A percentile compares a stretch with the other conserved stretches of the same genome.
phyloP scores from a whole-genome alignment of 1,140 invertebrate species.

The Cepaea nemoralis region DNA sequence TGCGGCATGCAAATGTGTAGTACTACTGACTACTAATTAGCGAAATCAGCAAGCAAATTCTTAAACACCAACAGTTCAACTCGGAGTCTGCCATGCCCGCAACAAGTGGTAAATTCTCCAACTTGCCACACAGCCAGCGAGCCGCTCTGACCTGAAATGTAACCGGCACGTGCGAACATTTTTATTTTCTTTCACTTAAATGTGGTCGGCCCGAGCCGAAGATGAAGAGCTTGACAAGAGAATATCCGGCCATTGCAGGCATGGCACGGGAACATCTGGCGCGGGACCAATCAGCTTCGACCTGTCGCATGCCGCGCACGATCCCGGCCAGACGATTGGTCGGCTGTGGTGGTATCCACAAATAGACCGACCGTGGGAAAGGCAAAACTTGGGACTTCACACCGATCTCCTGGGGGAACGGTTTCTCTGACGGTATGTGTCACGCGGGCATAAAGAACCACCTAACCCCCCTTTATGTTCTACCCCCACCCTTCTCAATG shows the following conservation, averaged over 20 bases:
- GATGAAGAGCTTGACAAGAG: slow-evolving; percentile 31
- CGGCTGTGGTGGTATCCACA: slow-evolving; percentile 34
- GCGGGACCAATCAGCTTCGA: slow-evolving; percentile 41
- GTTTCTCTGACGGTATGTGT: slow-evolving; percentile 18
- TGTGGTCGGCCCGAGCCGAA: slow-evolving; percentile 20
- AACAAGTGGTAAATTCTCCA: slow-evolving; percentile 23
- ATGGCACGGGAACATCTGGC: slow-evolving; percentile 37
- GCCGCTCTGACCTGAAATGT: slow-evolving; percentile 15
- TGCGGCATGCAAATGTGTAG: too few relatives aligned
- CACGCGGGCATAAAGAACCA: slow-evolving; percentile 7
- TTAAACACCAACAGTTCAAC: too few relatives aligned
- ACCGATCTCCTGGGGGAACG: slow-evolving; percentile 30
- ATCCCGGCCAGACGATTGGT: slow-evolving; percentile 43
- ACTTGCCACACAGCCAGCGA: slow-evolving; percentile 3
- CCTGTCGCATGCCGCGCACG: slow-evolving; percentile 46
- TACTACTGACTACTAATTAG: too few relatives aligned
- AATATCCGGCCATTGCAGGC: slow-evolving; percentile 42
- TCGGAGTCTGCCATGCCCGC: too few relatives aligned
- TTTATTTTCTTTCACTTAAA: slow-evolving; percentile 17
- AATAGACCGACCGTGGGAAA: slow-evolving; percentile 52
- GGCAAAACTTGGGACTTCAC: slow-evolving; percentile 50
- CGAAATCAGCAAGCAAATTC: too few relatives aligned
- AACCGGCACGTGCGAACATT: slow-evolving; percentile 49
- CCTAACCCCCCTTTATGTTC: not conserved
- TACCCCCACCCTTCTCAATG: not conserved